phyloP scores from a whole-genome alignment of 2,797 vertebrate species.

The Botia kubotai region DNA sequence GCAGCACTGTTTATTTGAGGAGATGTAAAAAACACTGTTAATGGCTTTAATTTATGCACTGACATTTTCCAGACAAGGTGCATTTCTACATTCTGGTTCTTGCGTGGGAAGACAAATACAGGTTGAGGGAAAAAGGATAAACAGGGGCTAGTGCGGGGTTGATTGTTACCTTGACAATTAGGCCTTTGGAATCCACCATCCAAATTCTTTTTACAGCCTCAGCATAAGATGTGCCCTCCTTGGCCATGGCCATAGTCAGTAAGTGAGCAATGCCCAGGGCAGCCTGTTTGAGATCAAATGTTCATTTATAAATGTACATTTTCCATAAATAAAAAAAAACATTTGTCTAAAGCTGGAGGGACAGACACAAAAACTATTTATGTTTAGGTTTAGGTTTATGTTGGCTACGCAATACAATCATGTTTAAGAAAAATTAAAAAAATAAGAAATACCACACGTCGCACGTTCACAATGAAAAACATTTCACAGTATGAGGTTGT shows the following conservation, averaged over 20 bases:
- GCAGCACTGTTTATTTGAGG: background rate
- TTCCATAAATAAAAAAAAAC: background rate
- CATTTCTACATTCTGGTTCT: slow-evolving; percentile 10
- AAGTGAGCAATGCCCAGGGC: slow-evolving; percentile 94
- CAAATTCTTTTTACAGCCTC: slow-evolving; percentile 92
- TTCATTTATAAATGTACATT: background rate
- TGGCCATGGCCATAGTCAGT: slow-evolving; percentile 94
- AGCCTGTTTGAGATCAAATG: slow-evolving; percentile 77
- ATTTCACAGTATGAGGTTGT: background rate
- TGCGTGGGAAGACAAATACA: slow-evolving; percentile 31
- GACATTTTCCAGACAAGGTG: slow-evolving; percentile 13
- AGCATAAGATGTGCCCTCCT: slow-evolving; percentile 83
- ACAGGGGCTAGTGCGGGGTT: slow-evolving; percentile 4
- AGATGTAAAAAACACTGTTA: background rate
- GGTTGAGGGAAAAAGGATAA: slow-evolving; percentile 16
- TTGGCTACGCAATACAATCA: too few relatives aligned
- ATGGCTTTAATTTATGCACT: slow-evolving; percentile 14
- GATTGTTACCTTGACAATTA: slow-evolving; percentile 90
- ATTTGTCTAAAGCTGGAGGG: too few relatives aligned
- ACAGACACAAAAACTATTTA: too few relatives aligned
- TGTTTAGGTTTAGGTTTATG: too few relatives aligned
- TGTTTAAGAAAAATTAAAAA: too few relatives aligned
- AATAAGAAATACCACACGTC: too few relatives aligned
- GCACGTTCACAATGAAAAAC: background rate
- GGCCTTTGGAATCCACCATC: slow-evolving; percentile 97